A percentile compares a stretch with the other conserved stretches of the same genome.
Conservation (phyloP, 2,888 invertebrate genomes). For the Andrena dorsata region DNA sequence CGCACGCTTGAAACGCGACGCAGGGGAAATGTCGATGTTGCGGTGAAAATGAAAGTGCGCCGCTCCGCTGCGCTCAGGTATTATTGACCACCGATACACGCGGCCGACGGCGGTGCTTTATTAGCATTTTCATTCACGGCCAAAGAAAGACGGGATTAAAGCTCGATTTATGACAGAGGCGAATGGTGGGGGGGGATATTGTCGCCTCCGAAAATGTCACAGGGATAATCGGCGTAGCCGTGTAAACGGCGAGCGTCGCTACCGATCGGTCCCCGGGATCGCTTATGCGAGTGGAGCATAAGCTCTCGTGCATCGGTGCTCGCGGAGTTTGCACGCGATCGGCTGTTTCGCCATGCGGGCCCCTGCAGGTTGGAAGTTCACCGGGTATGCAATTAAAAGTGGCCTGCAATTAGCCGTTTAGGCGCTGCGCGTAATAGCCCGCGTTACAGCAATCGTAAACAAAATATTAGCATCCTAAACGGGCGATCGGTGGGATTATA, state of each 20-base stretch:
- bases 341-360: conserved; percentile 25
- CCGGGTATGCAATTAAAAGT: conserved; percentile 50
- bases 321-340: conserved; percentile 33
- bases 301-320: background rate
- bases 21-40: conserved; percentile 51
- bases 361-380: conserved; percentile 17
- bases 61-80: conserved; percentile 44
- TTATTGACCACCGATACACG: conserved; percentile 52
- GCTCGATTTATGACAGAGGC: conserved; percentile 26
- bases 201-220: conserved; percentile 18
- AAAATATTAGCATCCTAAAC: conserved; percentile 41
- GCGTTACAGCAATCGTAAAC: conserved; percentile 44
- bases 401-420: conserved; percentile 45
- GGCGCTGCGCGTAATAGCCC: conserved; percentile 13
- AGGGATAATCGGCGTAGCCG: conserved; percentile 27
- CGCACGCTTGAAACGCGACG: conserved; percentile 50
- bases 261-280: background rate
- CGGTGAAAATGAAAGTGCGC: conserved; percentile 70
- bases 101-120: conserved; percentile 38
- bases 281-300: conserved; percentile 16
- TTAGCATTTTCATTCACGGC: conserved; percentile 62
- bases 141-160: conserved; percentile 52
- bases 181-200: background rate
- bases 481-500: conserved; percentile 33
- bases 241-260: conserved; percentile 11